phyloP scores from a whole-genome alignment of 2,888 invertebrate species.

The Heliothis peltigera region DNA sequence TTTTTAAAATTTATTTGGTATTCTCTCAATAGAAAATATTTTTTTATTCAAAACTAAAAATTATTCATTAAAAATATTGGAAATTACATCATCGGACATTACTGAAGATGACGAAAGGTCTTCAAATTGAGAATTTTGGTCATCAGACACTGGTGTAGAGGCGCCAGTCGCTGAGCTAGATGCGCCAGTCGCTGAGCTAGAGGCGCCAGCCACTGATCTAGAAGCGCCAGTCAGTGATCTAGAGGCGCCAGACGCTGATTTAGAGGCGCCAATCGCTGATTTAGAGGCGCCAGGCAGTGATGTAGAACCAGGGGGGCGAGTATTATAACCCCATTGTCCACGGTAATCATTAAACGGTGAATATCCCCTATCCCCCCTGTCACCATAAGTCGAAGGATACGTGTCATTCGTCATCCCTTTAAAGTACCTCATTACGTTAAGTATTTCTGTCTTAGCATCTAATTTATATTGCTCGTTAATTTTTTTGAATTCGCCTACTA shows the following conservation, averaged over 20 bases:
- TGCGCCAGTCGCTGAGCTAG: constrained; percentile 40
- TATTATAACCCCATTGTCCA: constrained; percentile 41
- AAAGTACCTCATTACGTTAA: constrained; percentile 61
- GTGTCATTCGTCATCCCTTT: constrained; percentile 43
- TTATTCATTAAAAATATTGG: constrained; percentile 55
- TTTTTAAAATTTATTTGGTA: too few species aligned
- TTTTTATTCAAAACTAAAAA: constrained; percentile 36
- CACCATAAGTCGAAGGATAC: constrained; percentile 49
- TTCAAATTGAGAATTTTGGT: constrained; percentile 52
- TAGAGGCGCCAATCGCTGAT: too few species aligned
- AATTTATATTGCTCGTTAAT: constrained; percentile 59
- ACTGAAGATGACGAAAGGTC: constrained; percentile 51
- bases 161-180: constrained; percentile 41
- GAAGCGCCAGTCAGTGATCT: constrained; percentile 39
- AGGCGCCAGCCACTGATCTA: constrained; percentile 41
- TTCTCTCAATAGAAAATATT: constrained; percentile 49
- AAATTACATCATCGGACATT: constrained; percentile 45
- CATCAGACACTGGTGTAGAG: constrained; percentile 49
- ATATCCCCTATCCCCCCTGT: constrained; percentile 44
- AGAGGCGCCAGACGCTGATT: too few species aligned
- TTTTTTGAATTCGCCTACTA: constrained; percentile 59
- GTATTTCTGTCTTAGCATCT: constrained; percentile 59
- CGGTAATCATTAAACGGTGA: constrained; percentile 27
- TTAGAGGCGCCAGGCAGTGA: too few species aligned
- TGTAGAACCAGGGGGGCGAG: too few species aligned